phyloP scores from a whole-genome alignment of 2,797 vertebrate genomes.

The Remorina albescens region DNA sequence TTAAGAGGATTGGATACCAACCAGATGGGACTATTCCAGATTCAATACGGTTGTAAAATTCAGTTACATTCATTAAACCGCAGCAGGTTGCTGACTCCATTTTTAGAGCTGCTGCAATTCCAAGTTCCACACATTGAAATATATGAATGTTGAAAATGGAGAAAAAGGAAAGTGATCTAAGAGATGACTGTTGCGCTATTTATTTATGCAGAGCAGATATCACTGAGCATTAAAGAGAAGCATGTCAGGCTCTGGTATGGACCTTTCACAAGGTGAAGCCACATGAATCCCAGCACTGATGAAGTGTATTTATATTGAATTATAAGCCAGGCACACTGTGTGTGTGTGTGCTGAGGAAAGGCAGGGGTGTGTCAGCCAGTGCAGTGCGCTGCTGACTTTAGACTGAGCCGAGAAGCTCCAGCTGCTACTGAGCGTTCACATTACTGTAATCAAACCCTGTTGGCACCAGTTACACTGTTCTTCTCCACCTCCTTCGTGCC shows the following conservation, averaged over 20 bases:
- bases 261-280: not conserved
- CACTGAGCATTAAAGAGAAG: not conserved
- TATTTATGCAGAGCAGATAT: constrained; percentile 1
- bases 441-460: constrained; percentile 76
- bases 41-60: not conserved
- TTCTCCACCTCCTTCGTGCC: constrained; percentile 40
- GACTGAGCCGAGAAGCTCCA: constrained; percentile 59
- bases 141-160: not conserved
- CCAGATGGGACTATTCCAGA: not conserved
- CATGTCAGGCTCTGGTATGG: not conserved
- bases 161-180: not conserved
- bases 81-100: not conserved
- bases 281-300: constrained; percentile 31
- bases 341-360: constrained; percentile 28
- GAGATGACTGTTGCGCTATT: not conserved
- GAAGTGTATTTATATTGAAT: constrained; percentile 56
- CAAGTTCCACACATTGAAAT: not conserved
- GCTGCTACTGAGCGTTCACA: constrained; percentile 74
- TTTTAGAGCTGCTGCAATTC: not conserved
- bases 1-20: not conserved
- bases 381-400: constrained; percentile 64
- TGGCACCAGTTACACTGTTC: constrained; percentile 58
- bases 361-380: constrained; percentile 56
- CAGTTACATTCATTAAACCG: not conserved
- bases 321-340: constrained; percentile 43